Evolutionary conservation across 1,140 invertebrate species (phyloP).

Genomic region (Drosophila malerkotliana): DNA sequence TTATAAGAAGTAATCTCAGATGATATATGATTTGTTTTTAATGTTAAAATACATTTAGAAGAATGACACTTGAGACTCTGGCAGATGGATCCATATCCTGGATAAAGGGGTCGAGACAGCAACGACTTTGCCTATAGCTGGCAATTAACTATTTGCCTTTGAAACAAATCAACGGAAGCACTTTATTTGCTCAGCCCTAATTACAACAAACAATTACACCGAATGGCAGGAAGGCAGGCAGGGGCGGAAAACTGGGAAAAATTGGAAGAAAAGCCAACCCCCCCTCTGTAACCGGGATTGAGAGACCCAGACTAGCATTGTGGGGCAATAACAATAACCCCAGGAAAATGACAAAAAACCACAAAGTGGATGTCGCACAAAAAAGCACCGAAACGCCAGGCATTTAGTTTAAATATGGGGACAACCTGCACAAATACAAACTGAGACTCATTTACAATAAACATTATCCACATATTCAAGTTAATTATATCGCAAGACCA

Average conservation of each 20-base stretch:
- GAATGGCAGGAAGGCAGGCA: conserved; percentile 8
- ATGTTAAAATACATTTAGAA: conserved; percentile 9
- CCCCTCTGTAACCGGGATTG: conserved; percentile 1
- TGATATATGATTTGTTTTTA: not conserved
- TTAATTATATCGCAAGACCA: conserved; percentile 74
- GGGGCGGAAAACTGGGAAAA: conserved; percentile 1
- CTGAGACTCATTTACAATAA: conserved; percentile 69
- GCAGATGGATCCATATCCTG: too few relatives aligned
- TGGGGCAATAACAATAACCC: conserved; percentile 44
- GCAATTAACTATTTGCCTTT: conserved; percentile 80
- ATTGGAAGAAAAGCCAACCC: conserved; percentile 46
- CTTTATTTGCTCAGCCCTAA: conserved; percentile 79
- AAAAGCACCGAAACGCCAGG: conserved; percentile 43
- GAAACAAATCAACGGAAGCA: conserved; percentile 82
- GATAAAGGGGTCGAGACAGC: conserved; percentile 9
- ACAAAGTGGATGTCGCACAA: conserved; percentile 15
- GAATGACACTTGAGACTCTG: conserved; percentile 22
- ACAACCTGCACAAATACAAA: conserved; percentile 41
- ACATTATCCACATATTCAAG: conserved; percentile 77
- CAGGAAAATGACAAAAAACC: conserved; percentile 35
- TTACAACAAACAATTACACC: conserved; percentile 78
- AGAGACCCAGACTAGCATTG: conserved; percentile 26
- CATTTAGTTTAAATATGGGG: conserved; percentile 72
- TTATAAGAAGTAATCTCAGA: not conserved
- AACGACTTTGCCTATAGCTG: conserved; percentile 61